phyloP scores from a whole-genome alignment of 2,888 invertebrate species.

The Heteromyza rotundicornis region DNA sequence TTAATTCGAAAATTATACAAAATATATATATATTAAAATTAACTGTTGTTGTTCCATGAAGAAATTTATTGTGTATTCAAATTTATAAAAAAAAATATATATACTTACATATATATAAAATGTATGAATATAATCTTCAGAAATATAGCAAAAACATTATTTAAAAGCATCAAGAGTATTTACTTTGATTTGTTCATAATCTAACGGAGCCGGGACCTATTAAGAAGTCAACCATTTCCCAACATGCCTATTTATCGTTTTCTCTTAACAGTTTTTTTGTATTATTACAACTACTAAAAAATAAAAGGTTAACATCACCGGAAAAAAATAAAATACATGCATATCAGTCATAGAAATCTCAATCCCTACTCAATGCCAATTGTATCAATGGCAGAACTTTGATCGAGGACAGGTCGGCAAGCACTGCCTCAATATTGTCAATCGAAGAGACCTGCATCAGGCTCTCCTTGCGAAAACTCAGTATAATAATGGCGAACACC shows the following conservation, averaged over 20 bases:
- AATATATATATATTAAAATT: neutral
- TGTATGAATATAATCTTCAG: too few species aligned
- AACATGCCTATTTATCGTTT: too few species aligned
- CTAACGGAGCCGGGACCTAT: too few species aligned
- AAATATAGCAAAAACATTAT: too few species aligned
- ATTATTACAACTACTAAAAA: too few species aligned
- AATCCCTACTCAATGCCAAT: slow-evolving; percentile 75
- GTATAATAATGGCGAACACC: slow-evolving; percentile 81
- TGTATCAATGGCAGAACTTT: slow-evolving; percentile 85
- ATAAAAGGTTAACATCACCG: too few species aligned
- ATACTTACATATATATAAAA: neutral
- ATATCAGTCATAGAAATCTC: too few species aligned
- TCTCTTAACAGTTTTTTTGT: too few species aligned
- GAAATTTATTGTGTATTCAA: slow-evolving; percentile 10
- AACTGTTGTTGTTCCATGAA: slow-evolving; percentile 14
- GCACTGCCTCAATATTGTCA: slow-evolving; percentile 83
- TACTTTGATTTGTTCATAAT: too few species aligned
- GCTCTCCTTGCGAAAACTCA: slow-evolving; percentile 86
- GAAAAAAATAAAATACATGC: too few species aligned
- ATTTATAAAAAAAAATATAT: slow-evolving; percentile 3
- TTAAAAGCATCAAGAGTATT: too few species aligned
- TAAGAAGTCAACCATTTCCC: too few species aligned
- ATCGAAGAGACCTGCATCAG: slow-evolving; percentile 76
- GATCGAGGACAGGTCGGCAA: slow-evolving; percentile 87
- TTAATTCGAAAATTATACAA: neutral